Evolutionary conservation across 2,113 vertebrate genomes (phyloP).

Genomic region (Zosterops borbonicus): DNA sequence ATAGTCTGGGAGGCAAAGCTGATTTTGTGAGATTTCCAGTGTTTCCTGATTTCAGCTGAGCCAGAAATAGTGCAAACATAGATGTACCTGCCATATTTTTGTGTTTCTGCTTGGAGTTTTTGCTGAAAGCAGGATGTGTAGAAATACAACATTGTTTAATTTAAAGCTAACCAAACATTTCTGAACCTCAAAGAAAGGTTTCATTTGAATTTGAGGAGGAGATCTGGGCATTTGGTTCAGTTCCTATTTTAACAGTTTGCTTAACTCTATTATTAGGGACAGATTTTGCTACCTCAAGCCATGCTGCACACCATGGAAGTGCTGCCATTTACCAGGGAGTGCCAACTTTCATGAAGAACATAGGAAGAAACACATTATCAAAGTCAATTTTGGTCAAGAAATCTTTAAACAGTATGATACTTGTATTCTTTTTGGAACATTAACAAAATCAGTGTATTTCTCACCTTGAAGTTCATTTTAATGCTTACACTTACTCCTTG

Average conservation of each 20-base stretch:
- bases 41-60: not conserved
- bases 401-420: not conserved
- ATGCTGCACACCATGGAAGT: not conserved
- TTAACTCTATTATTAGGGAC: not conserved
- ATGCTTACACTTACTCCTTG: not conserved
- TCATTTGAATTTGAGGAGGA: conserved; percentile 27
- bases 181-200: conserved; percentile 25
- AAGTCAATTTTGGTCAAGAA: not conserved
- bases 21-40: conserved; percentile 28
- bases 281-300: not conserved
- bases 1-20: not conserved
- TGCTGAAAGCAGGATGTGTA: conserved; percentile 36
- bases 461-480: not conserved
- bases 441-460: not conserved
- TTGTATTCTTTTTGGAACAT: not conserved
- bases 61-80: conserved; percentile 39
- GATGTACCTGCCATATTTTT: conserved; percentile 36
- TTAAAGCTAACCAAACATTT: conserved; percentile 58
- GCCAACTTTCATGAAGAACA: not conserved
- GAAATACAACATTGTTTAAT: conserved; percentile 50
- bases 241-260: conserved; percentile 54
- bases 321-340: not conserved
- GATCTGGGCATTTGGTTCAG: conserved; percentile 14
- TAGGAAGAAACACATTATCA: not conserved
- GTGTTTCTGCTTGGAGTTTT: conserved; percentile 22